Evolutionary conservation across 2,888 invertebrate species (phyloP), one percentile per base, ranked within the genome.

Genomic region (Anoncus sp.): DNA sequence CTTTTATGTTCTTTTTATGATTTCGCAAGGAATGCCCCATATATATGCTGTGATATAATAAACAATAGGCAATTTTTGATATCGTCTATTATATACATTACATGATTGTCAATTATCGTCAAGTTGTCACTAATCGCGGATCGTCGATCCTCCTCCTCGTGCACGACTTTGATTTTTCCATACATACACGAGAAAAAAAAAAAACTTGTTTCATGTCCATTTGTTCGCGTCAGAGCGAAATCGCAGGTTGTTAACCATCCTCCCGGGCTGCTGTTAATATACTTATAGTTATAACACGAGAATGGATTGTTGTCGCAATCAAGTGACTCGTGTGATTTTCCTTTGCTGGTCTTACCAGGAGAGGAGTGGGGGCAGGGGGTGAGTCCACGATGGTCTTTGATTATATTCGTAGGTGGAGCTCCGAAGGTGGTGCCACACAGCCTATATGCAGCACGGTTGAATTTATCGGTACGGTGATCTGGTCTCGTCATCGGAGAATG

Each of bases 401-500:
- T 78, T 75, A 72, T 75, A 72, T 75, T 71, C 78, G 78, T 78
- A 78, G 78, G 78, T 78, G 78, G 78, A 78, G 72, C 60, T 62
- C 57, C 12, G 55, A 51, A 57, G 67, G 78, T 71, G 71, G 70
- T 65, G 57, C n/a, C n/a, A n/a, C n/a, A n/a, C n/a, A n/a, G 65
- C 62, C 75, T 69, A 69, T 53, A 49, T 72, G 38, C 45, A 51
- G 38, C 53, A 51, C 55, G 77, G n/a, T 51, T 35, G 76, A 67
- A 80, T 82, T 83, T 87, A 87, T 87, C 87, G 82, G 69, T 73
- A 57, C 76, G 73, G 75, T 81, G 84, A 89, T 89, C 89, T 86
- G 81, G 88, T 87, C 86, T 87, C 87, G 90, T 90, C 90, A 90
- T 90, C 84, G 86, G 87, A 83, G 90, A 90, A 90, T 90, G 89